phyloP scores from a whole-genome alignment of 1,140 invertebrate genomes.

The Drosophila dunni region DNA sequence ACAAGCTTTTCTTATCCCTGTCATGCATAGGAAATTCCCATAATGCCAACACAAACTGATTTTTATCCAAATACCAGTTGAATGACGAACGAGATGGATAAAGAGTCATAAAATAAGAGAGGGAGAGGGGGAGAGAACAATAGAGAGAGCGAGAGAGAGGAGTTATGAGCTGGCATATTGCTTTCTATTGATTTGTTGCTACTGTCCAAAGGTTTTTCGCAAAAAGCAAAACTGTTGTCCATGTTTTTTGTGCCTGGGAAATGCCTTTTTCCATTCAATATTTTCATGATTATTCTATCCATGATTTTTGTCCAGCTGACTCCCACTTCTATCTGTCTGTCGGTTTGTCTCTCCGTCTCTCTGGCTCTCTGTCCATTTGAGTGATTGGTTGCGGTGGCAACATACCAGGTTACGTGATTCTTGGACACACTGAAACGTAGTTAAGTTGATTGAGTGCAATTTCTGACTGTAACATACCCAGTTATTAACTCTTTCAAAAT shows the following conservation, averaged over 20 bases:
- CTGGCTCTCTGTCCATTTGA: conserved; percentile 5
- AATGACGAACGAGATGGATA: conserved; percentile 42
- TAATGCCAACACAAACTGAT: conserved; percentile 42
- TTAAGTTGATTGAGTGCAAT: neutral
- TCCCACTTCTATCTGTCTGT: neutral
- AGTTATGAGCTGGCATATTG: conserved; percentile 4
- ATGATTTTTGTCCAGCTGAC: neutral
- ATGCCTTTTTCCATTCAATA: conserved; percentile 49
- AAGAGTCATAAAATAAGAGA: neutral
- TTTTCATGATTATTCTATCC: conserved; percentile 47
- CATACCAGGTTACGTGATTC: conserved; percentile 62
- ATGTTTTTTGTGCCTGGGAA: conserved; percentile 17
- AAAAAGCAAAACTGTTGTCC: conserved; percentile 31
- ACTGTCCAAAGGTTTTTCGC: conserved; percentile 26
- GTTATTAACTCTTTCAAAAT: neutral
- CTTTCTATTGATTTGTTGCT: conserved; percentile 13
- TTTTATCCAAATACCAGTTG: conserved; percentile 46
- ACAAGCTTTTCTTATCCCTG: conserved; percentile 11
- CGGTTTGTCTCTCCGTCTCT: conserved; percentile 2
- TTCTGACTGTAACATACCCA: conserved; percentile 18
- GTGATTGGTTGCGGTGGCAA: conserved; percentile 73
- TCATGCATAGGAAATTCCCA: conserved; percentile 53
- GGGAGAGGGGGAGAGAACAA: neutral
- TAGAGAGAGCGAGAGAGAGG: neutral
- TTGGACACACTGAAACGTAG: conserved; percentile 23